phyloP scores from a whole-genome alignment of 2,888 invertebrate species.

The Poecilus cupreus region DNA sequence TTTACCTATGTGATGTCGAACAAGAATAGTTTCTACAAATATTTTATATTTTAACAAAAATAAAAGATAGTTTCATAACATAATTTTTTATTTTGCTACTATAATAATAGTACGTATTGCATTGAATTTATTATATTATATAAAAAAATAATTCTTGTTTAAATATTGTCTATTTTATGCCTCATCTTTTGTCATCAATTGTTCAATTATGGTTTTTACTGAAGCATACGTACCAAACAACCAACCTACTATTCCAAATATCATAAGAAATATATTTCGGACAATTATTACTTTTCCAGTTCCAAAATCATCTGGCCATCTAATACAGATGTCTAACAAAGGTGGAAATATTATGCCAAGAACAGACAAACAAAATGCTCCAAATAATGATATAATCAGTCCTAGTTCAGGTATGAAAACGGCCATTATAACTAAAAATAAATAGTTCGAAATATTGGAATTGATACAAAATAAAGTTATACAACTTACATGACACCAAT shows the following conservation, averaged over 20 bases:
- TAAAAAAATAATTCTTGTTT: too few relatives aligned
- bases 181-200: too few relatives aligned
- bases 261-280: conserved; percentile 17
- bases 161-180: too few relatives aligned
- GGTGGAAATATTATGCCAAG: conserved; percentile 36
- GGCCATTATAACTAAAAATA: conserved; percentile 30
- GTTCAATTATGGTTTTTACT: neutral
- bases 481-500: neutral
- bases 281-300: neutral
- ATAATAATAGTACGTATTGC: too few relatives aligned
- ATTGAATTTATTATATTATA: too few relatives aligned
- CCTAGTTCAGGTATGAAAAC: conserved; percentile 2
- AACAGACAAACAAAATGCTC: conserved; percentile 39
- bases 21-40: neutral
- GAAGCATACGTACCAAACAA: conserved; percentile 15
- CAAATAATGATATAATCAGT: conserved; percentile 36
- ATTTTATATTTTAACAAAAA: conserved; percentile 1
- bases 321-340: conserved; percentile 19
- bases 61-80: neutral
- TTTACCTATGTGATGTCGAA: neutral
- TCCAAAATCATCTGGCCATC: conserved; percentile 23
- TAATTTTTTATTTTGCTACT: too few relatives aligned
- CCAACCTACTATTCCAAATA: conserved; percentile 2
- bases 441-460: neutral
- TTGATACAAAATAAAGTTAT: neutral